phyloP scores from a whole-genome alignment of 2,113 vertebrate genomes.

The Ploceus nigricollis region DNA sequence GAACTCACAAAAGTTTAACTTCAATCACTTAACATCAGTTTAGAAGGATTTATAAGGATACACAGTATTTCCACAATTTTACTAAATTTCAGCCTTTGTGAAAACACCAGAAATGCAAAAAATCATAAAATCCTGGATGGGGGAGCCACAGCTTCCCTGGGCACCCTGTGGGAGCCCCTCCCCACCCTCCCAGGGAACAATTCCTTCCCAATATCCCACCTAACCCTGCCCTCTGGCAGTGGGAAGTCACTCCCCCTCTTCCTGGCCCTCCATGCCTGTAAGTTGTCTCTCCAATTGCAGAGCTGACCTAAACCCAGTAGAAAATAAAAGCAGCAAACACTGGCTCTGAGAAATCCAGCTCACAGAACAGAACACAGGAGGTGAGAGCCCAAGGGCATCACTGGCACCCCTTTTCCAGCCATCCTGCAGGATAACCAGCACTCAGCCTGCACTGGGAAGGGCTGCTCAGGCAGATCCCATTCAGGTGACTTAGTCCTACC shows the following conservation, averaged over 20 bases:
- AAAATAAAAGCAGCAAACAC: background rate
- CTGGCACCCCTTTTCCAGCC: background rate
- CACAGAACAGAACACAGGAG: rapidly evolving
- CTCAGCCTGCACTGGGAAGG: background rate
- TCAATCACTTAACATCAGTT: background rate
- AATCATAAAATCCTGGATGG: background rate
- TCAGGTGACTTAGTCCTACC: rapidly evolving
- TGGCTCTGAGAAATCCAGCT: background rate
- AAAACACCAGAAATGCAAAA: background rate
- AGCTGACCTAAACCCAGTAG: background rate
- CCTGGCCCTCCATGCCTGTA: background rate
- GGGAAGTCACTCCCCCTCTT: background rate
- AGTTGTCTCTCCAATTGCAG: too few relatives aligned
- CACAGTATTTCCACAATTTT: too few relatives aligned
- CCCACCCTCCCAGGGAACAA: background rate
- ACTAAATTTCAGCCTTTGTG: background rate
- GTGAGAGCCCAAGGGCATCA: background rate
- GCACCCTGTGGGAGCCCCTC: background rate
- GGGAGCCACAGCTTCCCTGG: background rate
- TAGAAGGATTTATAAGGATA: background rate
- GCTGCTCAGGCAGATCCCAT: background rate
- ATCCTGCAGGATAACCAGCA: background rate
- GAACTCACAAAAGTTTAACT: background rate
- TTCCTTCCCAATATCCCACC: background rate
- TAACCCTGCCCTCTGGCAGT: background rate